phyloP scores from a whole-genome alignment of 1,140 invertebrate species.

The Neodiprion fabricii region DNA sequence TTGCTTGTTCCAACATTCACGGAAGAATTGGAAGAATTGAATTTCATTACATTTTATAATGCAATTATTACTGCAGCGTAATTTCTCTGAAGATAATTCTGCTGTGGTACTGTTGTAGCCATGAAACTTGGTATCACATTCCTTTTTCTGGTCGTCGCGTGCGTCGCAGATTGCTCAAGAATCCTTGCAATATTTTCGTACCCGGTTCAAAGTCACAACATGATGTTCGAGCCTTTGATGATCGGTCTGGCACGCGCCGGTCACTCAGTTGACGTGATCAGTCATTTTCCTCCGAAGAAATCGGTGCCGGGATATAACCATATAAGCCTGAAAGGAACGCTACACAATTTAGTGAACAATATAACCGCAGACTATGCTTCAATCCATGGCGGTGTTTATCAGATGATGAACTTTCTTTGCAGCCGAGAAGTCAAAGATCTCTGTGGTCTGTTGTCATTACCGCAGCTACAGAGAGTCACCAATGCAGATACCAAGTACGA shows the following conservation, averaged over 20 bases:
- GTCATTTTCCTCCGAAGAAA: constrained; percentile 40
- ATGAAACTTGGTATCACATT: no score
- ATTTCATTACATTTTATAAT: no score
- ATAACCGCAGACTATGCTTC: not conserved
- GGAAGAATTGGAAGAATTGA: no score
- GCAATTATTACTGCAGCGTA: no score
- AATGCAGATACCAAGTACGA: not conserved
- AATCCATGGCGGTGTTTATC: not conserved
- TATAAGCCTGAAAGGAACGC: constrained; percentile 20
- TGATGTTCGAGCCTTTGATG: constrained; percentile 55
- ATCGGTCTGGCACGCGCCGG: constrained; percentile 56
- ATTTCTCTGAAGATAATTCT: no score
- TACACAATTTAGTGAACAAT: not conserved
- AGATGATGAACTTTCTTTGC: not conserved
- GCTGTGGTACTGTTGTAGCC: no score
- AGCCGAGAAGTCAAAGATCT: not conserved
- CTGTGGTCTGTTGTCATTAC: not conserved
- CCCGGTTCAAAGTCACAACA: constrained; percentile 57
- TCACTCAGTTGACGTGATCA: constrained; percentile 57
- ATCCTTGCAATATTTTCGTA: constrained; percentile 59
- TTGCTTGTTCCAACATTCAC: no score
- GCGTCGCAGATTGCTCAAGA: constrained; percentile 30
- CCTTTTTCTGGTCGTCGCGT: not conserved
- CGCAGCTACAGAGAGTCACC: not conserved
- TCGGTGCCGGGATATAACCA: constrained; percentile 46